phyloP scores from a whole-genome alignment of 2,888 invertebrate species.

The Sturmia bella region DNA sequence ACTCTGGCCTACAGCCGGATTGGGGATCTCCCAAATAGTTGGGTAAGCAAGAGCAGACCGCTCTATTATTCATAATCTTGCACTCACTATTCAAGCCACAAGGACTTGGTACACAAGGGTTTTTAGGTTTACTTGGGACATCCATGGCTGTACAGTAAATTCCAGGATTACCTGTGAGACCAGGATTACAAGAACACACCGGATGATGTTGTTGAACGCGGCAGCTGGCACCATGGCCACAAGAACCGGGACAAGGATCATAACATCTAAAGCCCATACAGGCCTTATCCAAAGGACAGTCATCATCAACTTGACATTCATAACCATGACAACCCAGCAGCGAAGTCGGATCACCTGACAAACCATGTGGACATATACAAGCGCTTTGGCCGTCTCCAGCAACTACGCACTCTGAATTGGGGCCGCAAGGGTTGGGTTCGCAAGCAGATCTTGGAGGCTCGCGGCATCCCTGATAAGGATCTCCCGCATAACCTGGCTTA shows the following conservation, averaged over 20 bases:
- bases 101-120: conserved; percentile 88
- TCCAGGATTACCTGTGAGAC: conserved; percentile 89
- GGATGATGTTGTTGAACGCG: conserved; percentile 90
- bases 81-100: conserved; percentile 92
- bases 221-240: conserved; percentile 89
- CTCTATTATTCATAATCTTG: conserved; percentile 86
- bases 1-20: conserved; percentile 89
- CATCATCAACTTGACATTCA: conserved; percentile 90
- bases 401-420: conserved; percentile 88
- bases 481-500: conserved; percentile 88
- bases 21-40: conserved; percentile 91
- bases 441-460: conserved; percentile 87
- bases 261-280: conserved; percentile 91
- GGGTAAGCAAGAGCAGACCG: conserved; percentile 89
- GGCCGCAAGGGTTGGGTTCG: conserved; percentile 90
- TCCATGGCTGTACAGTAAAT: conserved; percentile 86
- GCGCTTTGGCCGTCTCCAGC: conserved; percentile 87
- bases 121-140: conserved; percentile 83
- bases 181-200: conserved; percentile 88
- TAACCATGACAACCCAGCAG: conserved; percentile 88
- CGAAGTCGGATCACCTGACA: conserved; percentile 89
- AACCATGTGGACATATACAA: conserved; percentile 89
- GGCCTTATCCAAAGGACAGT: conserved; percentile 87
- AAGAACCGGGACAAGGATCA: conserved; percentile 91
- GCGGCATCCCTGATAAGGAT: conserved; percentile 90